Conservation (phyloP, 2,888 invertebrate species). For the Raillietiella orientalis region DNA sequence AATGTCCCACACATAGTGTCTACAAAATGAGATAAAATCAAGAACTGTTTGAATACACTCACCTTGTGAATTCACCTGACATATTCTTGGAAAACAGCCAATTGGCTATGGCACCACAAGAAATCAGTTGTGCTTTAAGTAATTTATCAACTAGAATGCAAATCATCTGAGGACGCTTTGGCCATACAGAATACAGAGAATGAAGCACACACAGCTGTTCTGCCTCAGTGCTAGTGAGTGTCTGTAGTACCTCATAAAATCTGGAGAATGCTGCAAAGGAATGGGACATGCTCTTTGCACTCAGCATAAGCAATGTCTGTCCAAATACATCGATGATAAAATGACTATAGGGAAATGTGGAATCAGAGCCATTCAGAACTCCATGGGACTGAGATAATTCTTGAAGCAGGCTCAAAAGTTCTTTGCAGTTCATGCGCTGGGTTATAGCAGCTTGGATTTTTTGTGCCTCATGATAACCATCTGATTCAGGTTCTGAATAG, state of each 20-base stretch:
- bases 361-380: constrained; percentile 19
- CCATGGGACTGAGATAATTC: constrained; percentile 52
- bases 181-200: constrained; percentile 84
- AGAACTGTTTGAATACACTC: constrained; percentile 8
- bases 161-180: constrained; percentile 60
- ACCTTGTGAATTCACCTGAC: constrained; percentile 54
- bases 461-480: constrained; percentile 22
- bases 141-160: constrained; percentile 83
- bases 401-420: constrained; percentile 54
- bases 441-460: constrained; percentile 51
- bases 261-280: constrained; percentile 96
- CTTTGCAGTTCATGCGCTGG: no score
- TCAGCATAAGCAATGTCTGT: constrained; percentile 70
- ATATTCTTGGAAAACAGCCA: constrained; percentile 93
- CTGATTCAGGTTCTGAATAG: no score
- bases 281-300: constrained; percentile 89
- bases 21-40: constrained; percentile 11
- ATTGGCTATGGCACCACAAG: constrained; percentile 83
- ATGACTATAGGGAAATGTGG: constrained; percentile 33
- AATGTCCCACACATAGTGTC: constrained; percentile 85
- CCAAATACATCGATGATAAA: constrained; percentile 87
- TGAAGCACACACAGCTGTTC: constrained; percentile 76
- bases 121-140: constrained; percentile 84
- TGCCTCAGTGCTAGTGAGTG: constrained; percentile 69
- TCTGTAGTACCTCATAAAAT: constrained; percentile 68